phyloP scores from a whole-genome alignment of 1,140 invertebrate genomes.

The Procambarus clarkii region DNA sequence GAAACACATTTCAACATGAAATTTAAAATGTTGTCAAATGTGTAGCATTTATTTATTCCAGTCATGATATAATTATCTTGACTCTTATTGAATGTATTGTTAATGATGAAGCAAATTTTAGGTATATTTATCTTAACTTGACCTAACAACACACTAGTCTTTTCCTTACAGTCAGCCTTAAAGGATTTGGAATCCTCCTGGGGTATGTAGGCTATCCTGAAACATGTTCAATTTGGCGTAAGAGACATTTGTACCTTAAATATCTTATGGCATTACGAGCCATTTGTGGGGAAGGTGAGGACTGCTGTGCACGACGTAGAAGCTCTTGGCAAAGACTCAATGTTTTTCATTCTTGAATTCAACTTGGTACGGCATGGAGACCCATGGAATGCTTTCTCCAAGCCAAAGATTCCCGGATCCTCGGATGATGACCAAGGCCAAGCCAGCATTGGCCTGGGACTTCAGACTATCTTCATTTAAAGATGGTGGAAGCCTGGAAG shows the following conservation, averaged over 20 bases:
- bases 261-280: constrained; percentile 36
- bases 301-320: constrained; percentile 20
- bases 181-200: not conserved
- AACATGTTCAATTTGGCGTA: constrained; percentile 32
- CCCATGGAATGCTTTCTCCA: not conserved
- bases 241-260: constrained; percentile 48
- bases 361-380: constrained; percentile 1
- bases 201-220: constrained; percentile 21
- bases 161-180: not conserved
- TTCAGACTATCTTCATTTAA: not conserved
- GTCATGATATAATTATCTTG: too few species aligned
- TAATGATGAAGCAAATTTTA: too few species aligned
- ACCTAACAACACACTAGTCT: not conserved
- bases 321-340: constrained; percentile 45
- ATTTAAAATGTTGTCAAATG: too few species aligned
- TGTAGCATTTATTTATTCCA: too few species aligned
- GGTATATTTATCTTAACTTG: not conserved
- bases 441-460: not conserved
- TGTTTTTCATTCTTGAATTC: constrained; percentile 20
- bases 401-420: not conserved
- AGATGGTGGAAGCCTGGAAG: too few species aligned
- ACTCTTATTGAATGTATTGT: too few species aligned
- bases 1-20: too few species aligned
- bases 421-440: not conserved
- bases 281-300: constrained; percentile 34